Evolutionary conservation across 1,140 invertebrate species (phyloP), one percentile per base, ranked within the genome.

Genomic region (Drosophila novamexicana): DNA sequence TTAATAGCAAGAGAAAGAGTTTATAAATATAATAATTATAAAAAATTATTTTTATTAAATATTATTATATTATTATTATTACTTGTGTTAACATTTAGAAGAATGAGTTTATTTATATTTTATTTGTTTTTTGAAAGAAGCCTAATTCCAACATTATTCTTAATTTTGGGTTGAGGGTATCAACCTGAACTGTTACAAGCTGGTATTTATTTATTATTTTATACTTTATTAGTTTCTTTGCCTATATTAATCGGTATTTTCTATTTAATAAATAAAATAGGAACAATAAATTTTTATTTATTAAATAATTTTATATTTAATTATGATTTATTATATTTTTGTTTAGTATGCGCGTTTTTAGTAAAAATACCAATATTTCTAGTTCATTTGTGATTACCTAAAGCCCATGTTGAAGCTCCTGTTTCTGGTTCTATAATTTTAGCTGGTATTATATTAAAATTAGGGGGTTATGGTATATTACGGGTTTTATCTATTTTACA

Each of bases 101-200:
- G 79, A 56, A 89, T 93, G 86, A 94, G 93, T 93, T 29, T 5
- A 5, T 29, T 29, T 93, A 84, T 93, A 83, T 95, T 95, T 94
- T 95, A 95, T 94, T 93, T 95, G 91, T 94, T 29, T 5, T 29
- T 29, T 29, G 22, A 5, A 29, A 4, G 22, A 29, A 29, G 22
- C 94, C 94, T 95, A 90, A 93, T 95, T 93, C 94, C 94, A 68
- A 94, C 93, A 59, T 93, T 95, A 88, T 78, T 95, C 82, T 93
- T 95, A 91, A 94, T 95, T 94, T 92, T 95, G 79, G 94, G 94
- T 0, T 95, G 94, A 61, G 95, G 95, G 0, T 93, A 93, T 93
- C 94, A 95, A 79, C 93, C 93, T 79, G 95, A 95, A 77, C 94
- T 94, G 32, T 68, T 95, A 67, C 92, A 94, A 79, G 94, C 94